These are phyloP conservation scores for Tenebrio molitor DNA, from an alignment of 1,140 invertebrate genomes.

Conservation along the genomic window DNA sequence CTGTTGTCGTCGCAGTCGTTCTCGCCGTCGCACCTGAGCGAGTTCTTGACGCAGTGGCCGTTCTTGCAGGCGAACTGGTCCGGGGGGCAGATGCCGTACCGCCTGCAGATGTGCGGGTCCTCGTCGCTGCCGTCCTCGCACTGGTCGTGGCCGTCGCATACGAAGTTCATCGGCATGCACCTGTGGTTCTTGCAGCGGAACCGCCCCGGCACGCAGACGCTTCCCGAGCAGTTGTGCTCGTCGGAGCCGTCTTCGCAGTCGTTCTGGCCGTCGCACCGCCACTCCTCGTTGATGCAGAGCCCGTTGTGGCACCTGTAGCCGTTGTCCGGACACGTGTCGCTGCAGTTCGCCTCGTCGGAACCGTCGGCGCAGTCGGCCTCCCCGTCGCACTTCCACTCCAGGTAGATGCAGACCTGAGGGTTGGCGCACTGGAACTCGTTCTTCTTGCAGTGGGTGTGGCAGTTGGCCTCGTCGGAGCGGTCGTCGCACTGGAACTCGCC, in stretches of 20 bases:
- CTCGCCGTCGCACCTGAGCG: conserved; percentile 80
- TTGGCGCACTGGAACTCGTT: conserved; percentile 73
- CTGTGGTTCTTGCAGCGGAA: conserved; percentile 77
- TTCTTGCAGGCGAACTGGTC: conserved; percentile 83
- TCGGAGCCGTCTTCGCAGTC: conserved; percentile 76
- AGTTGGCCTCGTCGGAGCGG: conserved; percentile 73
- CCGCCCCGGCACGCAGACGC: conserved; percentile 61
- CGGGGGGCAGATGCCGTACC: conserved; percentile 68
- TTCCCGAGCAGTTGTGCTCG: conserved; percentile 68
- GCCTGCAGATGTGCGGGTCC: conserved; percentile 69
- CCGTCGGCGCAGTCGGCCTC: conserved; percentile 75
- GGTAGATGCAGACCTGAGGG: conserved; percentile 71
- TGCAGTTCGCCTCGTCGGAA: conserved; percentile 74
- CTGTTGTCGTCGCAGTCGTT: conserved; percentile 76
- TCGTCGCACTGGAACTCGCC: conserved; percentile 78
- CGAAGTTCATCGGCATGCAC: conserved; percentile 75
- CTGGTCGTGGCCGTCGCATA: conserved; percentile 80
- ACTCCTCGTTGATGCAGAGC: conserved; percentile 73
- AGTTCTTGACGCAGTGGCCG: conserved; percentile 80
- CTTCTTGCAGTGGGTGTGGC: conserved; percentile 71
- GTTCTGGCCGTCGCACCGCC: conserved; percentile 76
- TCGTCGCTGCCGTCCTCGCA: conserved; percentile 86
- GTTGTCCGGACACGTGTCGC: conserved; percentile 65
- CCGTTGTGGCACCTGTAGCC: conserved; percentile 69
- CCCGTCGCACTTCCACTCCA: conserved; percentile 74